These are phyloP conservation scores for Dolomedes plantarius DNA, from an alignment of 2,888 invertebrate species.

Conservation along the genomic window DNA sequence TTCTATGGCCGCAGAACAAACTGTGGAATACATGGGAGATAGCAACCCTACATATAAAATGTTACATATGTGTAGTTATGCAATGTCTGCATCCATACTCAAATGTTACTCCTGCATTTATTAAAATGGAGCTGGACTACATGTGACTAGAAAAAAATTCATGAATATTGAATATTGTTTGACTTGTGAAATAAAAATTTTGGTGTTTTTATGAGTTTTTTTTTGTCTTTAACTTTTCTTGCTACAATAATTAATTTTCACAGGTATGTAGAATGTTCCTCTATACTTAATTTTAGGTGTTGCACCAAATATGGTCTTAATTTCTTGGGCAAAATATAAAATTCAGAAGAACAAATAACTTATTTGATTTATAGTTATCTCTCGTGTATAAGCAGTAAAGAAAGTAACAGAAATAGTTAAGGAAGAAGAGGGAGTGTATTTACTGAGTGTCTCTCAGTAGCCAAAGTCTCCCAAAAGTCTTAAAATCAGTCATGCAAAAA, in stretches of 20 bases:
- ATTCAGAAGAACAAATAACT: no score
- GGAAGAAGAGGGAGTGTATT: no score
- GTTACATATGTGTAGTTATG: slow-evolving; percentile 53
- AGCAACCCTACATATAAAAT: slow-evolving; percentile 41
- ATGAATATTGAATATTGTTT: slow-evolving; percentile 62
- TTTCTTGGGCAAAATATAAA: no score
- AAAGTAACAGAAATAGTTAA: no score
- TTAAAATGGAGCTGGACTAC: slow-evolving; percentile 59
- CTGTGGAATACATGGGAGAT: slow-evolving; percentile 9
- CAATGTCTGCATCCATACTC: slow-evolving; percentile 55
- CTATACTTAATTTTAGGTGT: no score
- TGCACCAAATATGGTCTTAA: no score
- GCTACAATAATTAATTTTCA: neutral
- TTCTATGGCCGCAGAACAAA: slow-evolving; percentile 46
- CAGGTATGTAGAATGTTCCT: no score
- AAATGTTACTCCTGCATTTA: slow-evolving; percentile 65
- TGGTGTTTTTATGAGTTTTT: slow-evolving; percentile 54
- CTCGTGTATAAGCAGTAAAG: no score
- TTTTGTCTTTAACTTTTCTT: neutral
- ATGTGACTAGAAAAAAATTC: slow-evolving; percentile 42
- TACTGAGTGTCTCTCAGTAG: no score
- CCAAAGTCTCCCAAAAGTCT: no score
- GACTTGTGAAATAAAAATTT: slow-evolving; percentile 70
- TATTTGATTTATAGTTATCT: no score
- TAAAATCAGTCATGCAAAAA: no score